Evolutionary conservation across 2,797 vertebrate genomes (phyloP), one percentile per base, ranked within the genome.

Genomic region (Tokudaia tokunoshimensis): DNA sequence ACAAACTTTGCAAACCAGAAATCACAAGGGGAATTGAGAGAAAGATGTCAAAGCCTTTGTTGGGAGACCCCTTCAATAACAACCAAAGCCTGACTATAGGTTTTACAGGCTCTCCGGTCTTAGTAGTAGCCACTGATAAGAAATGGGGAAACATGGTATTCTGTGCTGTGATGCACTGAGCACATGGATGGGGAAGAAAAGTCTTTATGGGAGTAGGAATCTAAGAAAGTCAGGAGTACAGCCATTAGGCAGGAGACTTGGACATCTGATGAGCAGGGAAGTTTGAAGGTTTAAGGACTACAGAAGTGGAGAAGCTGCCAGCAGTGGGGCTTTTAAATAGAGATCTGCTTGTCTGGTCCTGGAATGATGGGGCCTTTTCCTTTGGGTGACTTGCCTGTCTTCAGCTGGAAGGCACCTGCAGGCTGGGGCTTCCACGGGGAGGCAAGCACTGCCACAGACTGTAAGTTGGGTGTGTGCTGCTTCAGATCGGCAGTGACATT

Each of bases 401-500:
- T 99, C 96, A 99, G 98, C 98, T 99, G 99, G 98, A 99, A 99
- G 97, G 98, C 99, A 70, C 99, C 98, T 0, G 99, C 99, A 0
- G 99, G 99, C 96, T 97, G 98, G 79, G 99, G 96, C 92, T 98
- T 99, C 99, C 99, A 99, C 0, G 99, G 98, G 81, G 99, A 98
- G 86, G 99, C 99, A 90, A 99, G 99, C 29, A 99, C 97, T 3
- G 98, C 99, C 98, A 99, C 98, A 0, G 99, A 99, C 97, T 99
- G 99, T 52, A 99, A 98, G 96, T 98, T 98, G 22, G 99, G 99
- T 86, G 99, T 98, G 0, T 99, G 99, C 95, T 99, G 99, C 96
- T 99, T 99, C 94, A 99, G 98, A 97, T 99, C 99, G 1, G 98
- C 99, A 15, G 99, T 99, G 98, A 99, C 98, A 0, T 99, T 99